Percentiles rank a stretch among this genome's conserved stretches.
phyloP scores from a whole-genome alignment of 2,888 invertebrate genomes.

The Laothoe populi region DNA sequence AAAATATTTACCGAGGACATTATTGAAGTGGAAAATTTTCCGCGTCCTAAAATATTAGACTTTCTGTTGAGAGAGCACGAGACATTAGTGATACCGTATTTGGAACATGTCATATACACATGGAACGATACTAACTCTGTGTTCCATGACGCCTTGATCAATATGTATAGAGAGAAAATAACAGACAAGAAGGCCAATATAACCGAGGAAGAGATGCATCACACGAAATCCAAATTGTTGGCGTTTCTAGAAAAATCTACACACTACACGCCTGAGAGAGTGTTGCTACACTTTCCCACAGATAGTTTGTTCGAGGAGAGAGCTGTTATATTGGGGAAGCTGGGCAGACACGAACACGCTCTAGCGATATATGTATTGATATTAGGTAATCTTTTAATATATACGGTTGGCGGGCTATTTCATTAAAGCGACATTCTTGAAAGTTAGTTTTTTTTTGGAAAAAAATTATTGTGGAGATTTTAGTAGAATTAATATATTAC shows the following conservation, averaged over 20 bases:
- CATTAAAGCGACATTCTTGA: too few relatives aligned
- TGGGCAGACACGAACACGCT: slow-evolving; percentile 96
- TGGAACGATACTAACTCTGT: slow-evolving; percentile 94
- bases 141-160: slow-evolving; percentile 96
- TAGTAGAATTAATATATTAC: too few relatives aligned
- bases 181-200: slow-evolving; percentile 65
- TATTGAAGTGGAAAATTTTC: slow-evolving; percentile 94
- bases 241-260: slow-evolving; percentile 92
- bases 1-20: slow-evolving; percentile 95
- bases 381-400: slow-evolving; percentile 76
- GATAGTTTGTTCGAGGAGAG: slow-evolving; percentile 95
- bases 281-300: slow-evolving; percentile 93
- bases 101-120: slow-evolving; percentile 96
- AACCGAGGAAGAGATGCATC: slow-evolving; percentile 68
- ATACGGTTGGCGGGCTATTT: too few relatives aligned
- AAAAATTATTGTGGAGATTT: too few relatives aligned
- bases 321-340: slow-evolving; percentile 95
- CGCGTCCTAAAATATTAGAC: slow-evolving; percentile 94
- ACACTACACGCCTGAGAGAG: slow-evolving; percentile 93
- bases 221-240: slow-evolving; percentile 86
- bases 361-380: slow-evolving; percentile 96
- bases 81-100: slow-evolving; percentile 93
- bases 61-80: slow-evolving; percentile 94
- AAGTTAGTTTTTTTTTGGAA: too few relatives aligned
- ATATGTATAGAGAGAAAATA: slow-evolving; percentile 93